A percentile compares a stretch with the other conserved stretches of the same genome.
phyloP scores from a whole-genome alignment of 2,113 vertebrate genomes.

The Sinocyclocheilus anophthalmus region DNA sequence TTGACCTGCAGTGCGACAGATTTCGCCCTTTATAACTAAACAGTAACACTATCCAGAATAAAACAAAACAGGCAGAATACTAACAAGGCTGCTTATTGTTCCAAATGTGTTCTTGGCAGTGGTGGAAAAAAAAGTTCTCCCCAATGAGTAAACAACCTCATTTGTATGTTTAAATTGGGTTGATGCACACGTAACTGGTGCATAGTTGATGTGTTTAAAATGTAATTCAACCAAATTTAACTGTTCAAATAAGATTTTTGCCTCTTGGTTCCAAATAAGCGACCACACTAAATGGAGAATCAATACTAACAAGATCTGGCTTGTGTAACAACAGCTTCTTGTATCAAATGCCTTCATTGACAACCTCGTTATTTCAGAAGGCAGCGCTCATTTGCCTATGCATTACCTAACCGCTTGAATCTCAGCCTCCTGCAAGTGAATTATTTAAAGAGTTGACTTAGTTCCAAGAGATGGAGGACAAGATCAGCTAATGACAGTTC shows the following conservation, averaged over 20 bases:
- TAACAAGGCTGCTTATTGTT: slow-evolving; percentile 13
- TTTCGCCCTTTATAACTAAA: not conserved
- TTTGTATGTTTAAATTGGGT: not conserved
- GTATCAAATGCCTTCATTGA: not conserved
- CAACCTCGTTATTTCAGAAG: slow-evolving; percentile 35
- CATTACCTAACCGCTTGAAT: slow-evolving; percentile 28
- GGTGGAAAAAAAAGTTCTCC: not conserved
- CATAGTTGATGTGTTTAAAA: slow-evolving; percentile 9
- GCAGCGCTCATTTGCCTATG: slow-evolving; percentile 28
- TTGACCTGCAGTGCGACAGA: not conserved
- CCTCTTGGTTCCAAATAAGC: not conserved
- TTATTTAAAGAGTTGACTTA: slow-evolving; percentile 44
- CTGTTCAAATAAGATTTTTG: slow-evolving; percentile 28
- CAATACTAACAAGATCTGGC: slow-evolving; percentile 23
- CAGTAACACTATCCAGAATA: not conserved
- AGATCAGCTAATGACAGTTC: slow-evolving; percentile 21
- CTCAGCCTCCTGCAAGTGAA: slow-evolving; percentile 6
- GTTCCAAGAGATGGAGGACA: slow-evolving; percentile 16
- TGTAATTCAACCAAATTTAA: slow-evolving; percentile 5
- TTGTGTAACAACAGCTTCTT: slow-evolving; percentile 28
- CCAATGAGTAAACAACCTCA: slow-evolving; percentile 8
- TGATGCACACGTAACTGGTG: not conserved
- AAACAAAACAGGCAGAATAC: slow-evolving; percentile 15
- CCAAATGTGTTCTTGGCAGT: not conserved
- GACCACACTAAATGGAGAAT: slow-evolving; percentile 11